Evolutionary conservation across 2,888 invertebrate species (phyloP).

Genomic region (Acleris emargana): DNA sequence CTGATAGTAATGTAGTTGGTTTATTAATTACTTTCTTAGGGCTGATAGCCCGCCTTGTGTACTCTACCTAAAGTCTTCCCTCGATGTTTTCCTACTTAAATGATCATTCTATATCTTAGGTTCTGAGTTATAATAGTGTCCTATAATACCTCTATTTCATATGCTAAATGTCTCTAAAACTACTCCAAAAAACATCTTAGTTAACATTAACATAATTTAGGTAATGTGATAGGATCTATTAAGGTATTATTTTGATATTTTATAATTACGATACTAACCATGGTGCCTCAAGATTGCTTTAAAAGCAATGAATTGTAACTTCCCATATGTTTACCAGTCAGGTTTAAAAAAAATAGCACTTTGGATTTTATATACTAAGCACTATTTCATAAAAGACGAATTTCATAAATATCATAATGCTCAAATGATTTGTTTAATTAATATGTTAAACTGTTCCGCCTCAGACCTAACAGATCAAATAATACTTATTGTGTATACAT

Average conservation of each 20-base stretch:
- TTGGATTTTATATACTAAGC: conserved; percentile 1
- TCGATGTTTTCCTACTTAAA: neutral
- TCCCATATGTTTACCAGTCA: neutral
- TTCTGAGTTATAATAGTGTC: no score
- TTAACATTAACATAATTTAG: conserved; percentile 8
- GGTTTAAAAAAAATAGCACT: conserved; percentile 12
- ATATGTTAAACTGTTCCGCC: conserved; percentile 19
- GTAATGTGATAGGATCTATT: conserved; percentile 6
- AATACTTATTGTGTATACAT: conserved; percentile 23
- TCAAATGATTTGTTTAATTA: conserved; percentile 22
- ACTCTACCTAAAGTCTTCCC: conserved; percentile 8
- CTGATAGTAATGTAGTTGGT: conserved; percentile 3
- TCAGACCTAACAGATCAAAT: conserved; percentile 28
- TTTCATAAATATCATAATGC: conserved; percentile 16
- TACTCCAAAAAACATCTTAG: neutral
- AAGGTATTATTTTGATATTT: conserved; percentile 13
- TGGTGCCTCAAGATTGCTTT: conserved; percentile 32
- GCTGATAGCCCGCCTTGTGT: neutral
- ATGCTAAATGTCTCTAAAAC: no score
- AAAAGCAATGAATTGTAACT: conserved; percentile 23
- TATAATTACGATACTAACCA: conserved; percentile 30
- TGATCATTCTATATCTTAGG: no score
- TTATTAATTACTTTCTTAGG: conserved; percentile 25
- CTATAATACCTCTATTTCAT: no score
- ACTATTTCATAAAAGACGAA: conserved; percentile 9